Evolutionary conservation across 2,797 vertebrate genomes (phyloP), one percentile per base, ranked within the genome.

Genomic region (Tokudaia muenninki): DNA sequence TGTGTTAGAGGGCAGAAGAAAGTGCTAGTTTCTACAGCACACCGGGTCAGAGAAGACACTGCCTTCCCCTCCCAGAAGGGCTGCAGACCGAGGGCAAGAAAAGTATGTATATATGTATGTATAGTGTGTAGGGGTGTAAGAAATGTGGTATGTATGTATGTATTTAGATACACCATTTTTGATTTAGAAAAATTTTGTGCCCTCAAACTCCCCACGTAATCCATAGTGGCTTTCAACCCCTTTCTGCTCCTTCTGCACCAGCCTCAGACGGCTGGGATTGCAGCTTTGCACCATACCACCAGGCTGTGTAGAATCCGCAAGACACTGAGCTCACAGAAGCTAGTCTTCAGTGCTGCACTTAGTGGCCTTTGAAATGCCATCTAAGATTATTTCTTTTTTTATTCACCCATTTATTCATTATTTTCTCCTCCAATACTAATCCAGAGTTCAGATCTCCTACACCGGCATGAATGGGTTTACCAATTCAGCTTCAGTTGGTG

Each of bases 1-100:
- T 91, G 80, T 95, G 59, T 95, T 78, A 89, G 87, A 93, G 61
- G 82, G n/a, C 50, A 55, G 84, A 88, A 94, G 47, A 91, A 91
- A 96, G 65, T 94, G 81, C 44, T 84, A 92, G 34, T 59, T 65
- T 95, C 37, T 75, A 59, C 50, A 92, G 34, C 75, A 67, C 44
- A 31, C 72, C 24, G 29, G 1, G 29, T 91, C 77, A 74, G 44
- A 31, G 16, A 57, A 34, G 75, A 21, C 80, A 63, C 70, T 55
- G 63, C 34, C 31, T 41, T 92, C 29, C 34, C 50, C 55, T 74
- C 92, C n/a, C 88, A 52, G 82, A 61, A 37, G 95, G 50, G 44
- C 50, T 88, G 59, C n/a, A 65, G 12, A 26, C 3, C 1, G 6
- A 37, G 29, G 19, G 77, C 74, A 65, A 65, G 63, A 29, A 31